A percentile compares a stretch with the other conserved stretches of the same genome.
Conservation (phyloP, 1,140 invertebrate genomes). For the Macrotrachela quadricornifera region DNA sequence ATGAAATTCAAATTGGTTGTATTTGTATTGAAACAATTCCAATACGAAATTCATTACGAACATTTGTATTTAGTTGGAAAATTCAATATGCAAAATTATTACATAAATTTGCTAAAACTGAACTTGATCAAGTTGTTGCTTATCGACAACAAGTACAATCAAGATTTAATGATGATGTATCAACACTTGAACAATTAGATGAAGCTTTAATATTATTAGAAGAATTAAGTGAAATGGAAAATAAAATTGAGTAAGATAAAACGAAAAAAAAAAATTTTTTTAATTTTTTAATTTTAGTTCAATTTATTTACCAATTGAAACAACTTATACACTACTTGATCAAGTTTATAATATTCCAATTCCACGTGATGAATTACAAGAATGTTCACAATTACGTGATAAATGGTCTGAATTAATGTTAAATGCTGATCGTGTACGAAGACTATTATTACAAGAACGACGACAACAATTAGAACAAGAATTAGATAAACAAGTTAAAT, state of each 20-base stretch:
- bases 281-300: background rate
- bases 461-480: conserved; percentile 28
- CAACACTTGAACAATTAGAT: conserved; percentile 26
- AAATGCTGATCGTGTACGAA: conserved; percentile 22
- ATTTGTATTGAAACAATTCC: conserved; percentile 23
- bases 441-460: conserved; percentile 24
- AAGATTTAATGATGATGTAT: conserved; percentile 21
- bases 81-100: conserved; percentile 25
- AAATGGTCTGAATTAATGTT: conserved; percentile 25
- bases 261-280: no score
- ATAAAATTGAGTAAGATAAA: conserved; percentile 21
- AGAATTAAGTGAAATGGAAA: conserved; percentile 29
- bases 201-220: conserved; percentile 24
- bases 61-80: conserved; percentile 29
- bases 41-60: conserved; percentile 26
- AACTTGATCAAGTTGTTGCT: conserved; percentile 19
- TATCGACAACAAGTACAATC: conserved; percentile 22
- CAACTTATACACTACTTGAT: conserved; percentile 23
- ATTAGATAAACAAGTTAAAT: conserved; percentile 31
- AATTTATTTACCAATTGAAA: conserved; percentile 31
- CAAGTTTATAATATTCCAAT: conserved; percentile 23
- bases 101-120: conserved; percentile 27
- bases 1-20: conserved; percentile 18
- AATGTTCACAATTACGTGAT: conserved; percentile 22
- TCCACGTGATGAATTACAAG: conserved; percentile 23